Percentiles rank a stretch among this genome's conserved stretches.
phyloP scores from a whole-genome alignment of 2,113 vertebrate species.

The Oxyura jamaicensis region DNA sequence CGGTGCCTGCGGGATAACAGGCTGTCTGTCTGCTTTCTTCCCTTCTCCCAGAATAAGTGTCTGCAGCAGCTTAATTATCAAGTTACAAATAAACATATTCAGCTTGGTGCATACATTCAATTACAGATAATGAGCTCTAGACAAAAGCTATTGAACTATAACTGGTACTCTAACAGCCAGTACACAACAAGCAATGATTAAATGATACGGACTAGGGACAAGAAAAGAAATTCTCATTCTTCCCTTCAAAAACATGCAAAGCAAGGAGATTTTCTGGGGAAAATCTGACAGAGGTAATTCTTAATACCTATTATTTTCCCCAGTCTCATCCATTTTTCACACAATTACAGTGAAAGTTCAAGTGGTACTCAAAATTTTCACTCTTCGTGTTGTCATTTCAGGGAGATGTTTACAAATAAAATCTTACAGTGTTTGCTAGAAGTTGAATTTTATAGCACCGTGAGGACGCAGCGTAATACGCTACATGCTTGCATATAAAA shows the following conservation, averaged over 20 bases:
- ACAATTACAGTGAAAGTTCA: slow-evolving; percentile 23
- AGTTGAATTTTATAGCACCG: neutral
- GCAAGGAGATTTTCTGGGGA: slow-evolving; percentile 16
- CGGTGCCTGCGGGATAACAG: neutral
- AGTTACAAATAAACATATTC: slow-evolving; percentile 68
- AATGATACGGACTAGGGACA: neutral
- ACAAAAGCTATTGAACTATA: slow-evolving; percentile 64
- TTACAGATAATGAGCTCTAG: slow-evolving; percentile 62
- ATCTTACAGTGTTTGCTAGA: neutral
- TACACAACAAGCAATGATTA: slow-evolving; percentile 45
- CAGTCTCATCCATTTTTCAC: slow-evolving; percentile 29
- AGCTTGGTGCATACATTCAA: slow-evolving; percentile 65
- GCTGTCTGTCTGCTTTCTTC: neutral
- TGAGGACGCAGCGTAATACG: neutral
- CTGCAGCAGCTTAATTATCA: slow-evolving; percentile 60
- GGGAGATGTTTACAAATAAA: slow-evolving; percentile 43
- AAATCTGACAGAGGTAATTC: slow-evolving; percentile 24
- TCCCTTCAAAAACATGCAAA: neutral
- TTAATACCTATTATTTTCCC: slow-evolving; percentile 13
- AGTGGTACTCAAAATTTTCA: slow-evolving; percentile 11
- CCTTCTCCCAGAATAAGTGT: neutral
- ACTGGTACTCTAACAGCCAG: slow-evolving; percentile 4
- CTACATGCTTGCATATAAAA: neutral
- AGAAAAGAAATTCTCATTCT: neutral
- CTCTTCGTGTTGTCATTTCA: neutral